Percentiles rank a stretch among this genome's conserved stretches.
These are phyloP conservation scores for Hemiscyllium ocellatum DNA, from an alignment of 2,113 vertebrate genomes.

Conservation along the genomic window DNA sequence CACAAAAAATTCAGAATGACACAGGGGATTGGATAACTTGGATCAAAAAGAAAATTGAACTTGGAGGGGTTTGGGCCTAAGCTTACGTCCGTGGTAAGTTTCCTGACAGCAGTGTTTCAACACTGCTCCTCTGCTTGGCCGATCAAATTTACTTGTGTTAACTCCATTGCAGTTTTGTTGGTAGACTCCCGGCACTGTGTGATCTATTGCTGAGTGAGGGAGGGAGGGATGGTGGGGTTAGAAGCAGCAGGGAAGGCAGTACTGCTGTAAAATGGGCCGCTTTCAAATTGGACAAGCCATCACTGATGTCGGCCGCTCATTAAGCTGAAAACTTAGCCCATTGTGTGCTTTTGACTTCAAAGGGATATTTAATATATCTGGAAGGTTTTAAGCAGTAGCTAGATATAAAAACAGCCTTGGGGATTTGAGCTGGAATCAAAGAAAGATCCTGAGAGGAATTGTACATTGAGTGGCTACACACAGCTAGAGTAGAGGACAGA, in stretches of 20 bases:
- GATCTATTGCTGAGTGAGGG: neutral
- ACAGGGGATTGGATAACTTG: neutral
- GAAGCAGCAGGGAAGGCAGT: neutral
- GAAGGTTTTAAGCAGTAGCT: neutral
- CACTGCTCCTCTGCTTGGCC: neutral
- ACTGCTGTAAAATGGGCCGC: neutral
- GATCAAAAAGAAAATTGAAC: neutral
- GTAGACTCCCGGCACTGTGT: neutral
- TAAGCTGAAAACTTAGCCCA: neutral
- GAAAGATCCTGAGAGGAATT: neutral
- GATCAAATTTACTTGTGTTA: neutral
- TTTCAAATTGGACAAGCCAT: neutral
- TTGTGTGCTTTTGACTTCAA: neutral
- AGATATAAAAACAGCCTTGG: neutral
- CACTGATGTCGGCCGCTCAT: neutral
- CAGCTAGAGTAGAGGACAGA: neutral
- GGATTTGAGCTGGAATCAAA: neutral
- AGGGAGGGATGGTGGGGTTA: too few species aligned
- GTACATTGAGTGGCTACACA: too few species aligned
- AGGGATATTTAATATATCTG: neutral
- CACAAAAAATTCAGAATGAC: neutral
- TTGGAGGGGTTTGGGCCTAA: neutral
- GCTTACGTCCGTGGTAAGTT: neutral
- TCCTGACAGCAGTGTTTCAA: neutral
- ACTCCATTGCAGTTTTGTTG: neutral